A percentile compares a stretch with the other conserved stretches of the same genome.
Evolutionary conservation across 1,140 invertebrate species (phyloP).

Genomic region (Drosophila pseudoananassae): DNA sequence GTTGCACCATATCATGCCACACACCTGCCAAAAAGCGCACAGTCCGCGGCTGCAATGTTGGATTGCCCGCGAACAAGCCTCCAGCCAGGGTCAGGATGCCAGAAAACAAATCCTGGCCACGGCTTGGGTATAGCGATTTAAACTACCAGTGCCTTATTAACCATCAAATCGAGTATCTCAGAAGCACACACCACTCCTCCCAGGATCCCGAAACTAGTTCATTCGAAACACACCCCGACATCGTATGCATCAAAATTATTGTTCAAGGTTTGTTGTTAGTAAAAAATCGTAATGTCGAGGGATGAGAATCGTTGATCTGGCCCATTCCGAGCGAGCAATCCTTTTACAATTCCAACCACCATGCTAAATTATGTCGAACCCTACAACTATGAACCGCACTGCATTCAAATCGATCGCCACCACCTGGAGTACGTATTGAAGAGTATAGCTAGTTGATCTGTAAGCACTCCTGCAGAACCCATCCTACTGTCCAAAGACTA

Average conservation of each 20-base stretch:
- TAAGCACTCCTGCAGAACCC: conserved; percentile 29
- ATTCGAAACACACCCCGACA: not conserved
- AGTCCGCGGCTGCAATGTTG: conserved; percentile 20
- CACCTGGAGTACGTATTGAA: conserved; percentile 46
- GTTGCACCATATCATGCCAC: conserved; percentile 49
- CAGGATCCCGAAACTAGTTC: conserved; percentile 4
- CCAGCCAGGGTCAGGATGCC: not conserved
- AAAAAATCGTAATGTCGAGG: conserved; percentile 14
- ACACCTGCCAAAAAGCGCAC: conserved; percentile 50
- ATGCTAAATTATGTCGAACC: conserved; percentile 43
- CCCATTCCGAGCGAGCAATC: conserved; percentile 80
- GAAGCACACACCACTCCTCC: conserved; percentile 26
- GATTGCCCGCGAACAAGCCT: conserved; percentile 20
- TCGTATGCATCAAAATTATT: conserved; percentile 56
- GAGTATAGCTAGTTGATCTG: conserved; percentile 39
- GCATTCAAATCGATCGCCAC: conserved; percentile 78
- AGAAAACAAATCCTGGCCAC: not conserved
- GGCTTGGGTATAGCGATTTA: conserved; percentile 53
- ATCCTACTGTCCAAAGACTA: conserved; percentile 42
- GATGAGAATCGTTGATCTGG: conserved; percentile 57
- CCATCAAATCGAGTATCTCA: conserved; percentile 35
- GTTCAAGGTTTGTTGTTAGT: conserved; percentile 61
- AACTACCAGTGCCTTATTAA: conserved; percentile 79
- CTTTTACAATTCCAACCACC: conserved; percentile 82
- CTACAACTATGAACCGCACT: conserved; percentile 61